Evolutionary conservation across 2,113 vertebrate genomes (phyloP).

Genomic region (Catharus minimus): DNA sequence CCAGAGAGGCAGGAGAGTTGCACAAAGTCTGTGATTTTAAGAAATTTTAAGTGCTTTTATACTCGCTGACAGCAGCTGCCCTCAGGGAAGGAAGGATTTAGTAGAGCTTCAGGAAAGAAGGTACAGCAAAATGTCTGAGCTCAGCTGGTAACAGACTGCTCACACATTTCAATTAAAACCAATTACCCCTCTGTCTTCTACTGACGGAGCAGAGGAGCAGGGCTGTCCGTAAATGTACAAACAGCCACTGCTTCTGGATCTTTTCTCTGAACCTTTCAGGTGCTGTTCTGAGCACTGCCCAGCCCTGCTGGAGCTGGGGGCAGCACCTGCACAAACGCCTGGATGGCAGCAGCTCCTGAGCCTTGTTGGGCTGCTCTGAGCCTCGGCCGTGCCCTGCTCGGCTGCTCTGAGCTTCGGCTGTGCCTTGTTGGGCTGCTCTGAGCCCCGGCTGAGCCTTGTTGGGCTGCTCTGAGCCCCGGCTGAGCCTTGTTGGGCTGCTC

Average conservation of each 20-base stretch:
- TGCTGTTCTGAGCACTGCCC: neutral
- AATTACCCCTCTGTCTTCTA: rapidly evolving
- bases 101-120: neutral
- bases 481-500: neutral
- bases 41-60: neutral
- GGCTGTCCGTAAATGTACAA: neutral
- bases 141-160: neutral
- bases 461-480: neutral
- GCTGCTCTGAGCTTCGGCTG: too few relatives aligned
- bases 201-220: neutral
- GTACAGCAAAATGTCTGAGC: neutral
- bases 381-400: rapidly evolving
- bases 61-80: neutral
- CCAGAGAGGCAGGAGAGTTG: neutral
- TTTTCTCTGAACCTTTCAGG: neutral
- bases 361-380: neutral
- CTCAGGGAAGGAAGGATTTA: neutral
- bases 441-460: rapidly evolving
- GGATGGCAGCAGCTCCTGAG: rapidly evolving
- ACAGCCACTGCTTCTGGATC: neutral
- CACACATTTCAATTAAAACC: neutral
- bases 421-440: neutral
- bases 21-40: neutral
- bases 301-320: neutral
- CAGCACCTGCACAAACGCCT: rapidly evolving